Conservation (phyloP, 2,113 vertebrate genomes). For the Coregonus clupeaformis region DNA sequence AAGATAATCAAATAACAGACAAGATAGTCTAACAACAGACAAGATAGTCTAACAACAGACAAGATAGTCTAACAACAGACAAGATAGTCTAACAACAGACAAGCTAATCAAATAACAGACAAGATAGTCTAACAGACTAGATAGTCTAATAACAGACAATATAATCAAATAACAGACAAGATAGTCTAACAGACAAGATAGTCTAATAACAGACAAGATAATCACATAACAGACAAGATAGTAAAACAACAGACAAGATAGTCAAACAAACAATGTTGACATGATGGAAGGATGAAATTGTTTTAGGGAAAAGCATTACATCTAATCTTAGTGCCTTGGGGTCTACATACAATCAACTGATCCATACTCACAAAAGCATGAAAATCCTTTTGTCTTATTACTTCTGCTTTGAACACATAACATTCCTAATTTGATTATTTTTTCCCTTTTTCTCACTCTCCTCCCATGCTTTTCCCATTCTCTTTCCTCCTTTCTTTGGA, state of each 20-base stretch:
- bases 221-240: constrained; percentile 15
- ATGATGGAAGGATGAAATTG: constrained; percentile 46
- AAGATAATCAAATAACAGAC: constrained; percentile 39
- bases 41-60: too few relatives aligned
- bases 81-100: too few relatives aligned
- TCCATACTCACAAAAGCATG: constrained; percentile 75
- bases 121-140: too few relatives aligned
- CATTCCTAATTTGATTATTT: constrained; percentile 84
- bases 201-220: constrained; percentile 19
- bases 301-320: constrained; percentile 7
- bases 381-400: constrained; percentile 77
- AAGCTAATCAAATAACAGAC: too few relatives aligned
- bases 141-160: constrained; percentile 11
- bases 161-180: constrained; percentile 25
- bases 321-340: constrained; percentile 48
- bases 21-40: constrained; percentile 6
- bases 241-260: constrained; percentile 24
- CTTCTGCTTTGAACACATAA: constrained; percentile 84
- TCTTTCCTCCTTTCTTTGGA: constrained; percentile 49
- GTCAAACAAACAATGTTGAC: constrained; percentile 12
- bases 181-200: too few relatives aligned
- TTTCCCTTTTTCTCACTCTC: constrained; percentile 71
- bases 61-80: too few relatives aligned
- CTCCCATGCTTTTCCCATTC: constrained; percentile 59
- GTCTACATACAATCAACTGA: constrained; percentile 62